Conservation (phyloP, 2,113 vertebrate genomes). For the Oophaga pumilio region DNA sequence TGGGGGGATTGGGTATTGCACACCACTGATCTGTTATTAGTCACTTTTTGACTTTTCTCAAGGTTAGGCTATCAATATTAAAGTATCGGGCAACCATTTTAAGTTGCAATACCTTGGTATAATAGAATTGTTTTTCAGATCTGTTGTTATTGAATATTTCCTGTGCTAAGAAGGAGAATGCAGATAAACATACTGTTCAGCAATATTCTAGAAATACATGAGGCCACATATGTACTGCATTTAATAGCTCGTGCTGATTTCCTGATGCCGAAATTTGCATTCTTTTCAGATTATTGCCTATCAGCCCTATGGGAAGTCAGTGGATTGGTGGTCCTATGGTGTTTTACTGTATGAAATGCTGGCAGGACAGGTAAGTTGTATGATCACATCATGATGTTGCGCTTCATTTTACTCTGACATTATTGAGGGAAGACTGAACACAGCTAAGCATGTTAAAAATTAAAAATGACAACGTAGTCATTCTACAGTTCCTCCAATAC, state of each 20-base stretch:
- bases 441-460: too few species aligned
- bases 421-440: not conserved
- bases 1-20: too few species aligned
- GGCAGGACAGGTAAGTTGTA: constrained; percentile 81
- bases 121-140: not conserved
- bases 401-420: not conserved
- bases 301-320: constrained; percentile 86
- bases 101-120: not conserved
- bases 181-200: not conserved
- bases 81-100: too few species aligned
- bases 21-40: too few species aligned
- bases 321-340: constrained; percentile 93
- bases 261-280: not conserved
- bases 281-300: constrained; percentile 84
- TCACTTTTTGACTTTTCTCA: too few species aligned
- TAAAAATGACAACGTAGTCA: too few species aligned
- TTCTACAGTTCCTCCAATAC: too few species aligned
- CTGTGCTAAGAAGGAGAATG: not conserved
- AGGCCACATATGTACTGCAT: not conserved
- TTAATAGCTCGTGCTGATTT: not conserved
- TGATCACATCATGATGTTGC: not conserved
- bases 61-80: too few species aligned
- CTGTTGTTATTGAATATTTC: not conserved
- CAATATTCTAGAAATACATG: not conserved
- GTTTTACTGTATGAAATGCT: constrained; percentile 92